Base-by-base conservation (phyloP, 2,888 invertebrate species). In the Lutraria lutraria region DNA sequence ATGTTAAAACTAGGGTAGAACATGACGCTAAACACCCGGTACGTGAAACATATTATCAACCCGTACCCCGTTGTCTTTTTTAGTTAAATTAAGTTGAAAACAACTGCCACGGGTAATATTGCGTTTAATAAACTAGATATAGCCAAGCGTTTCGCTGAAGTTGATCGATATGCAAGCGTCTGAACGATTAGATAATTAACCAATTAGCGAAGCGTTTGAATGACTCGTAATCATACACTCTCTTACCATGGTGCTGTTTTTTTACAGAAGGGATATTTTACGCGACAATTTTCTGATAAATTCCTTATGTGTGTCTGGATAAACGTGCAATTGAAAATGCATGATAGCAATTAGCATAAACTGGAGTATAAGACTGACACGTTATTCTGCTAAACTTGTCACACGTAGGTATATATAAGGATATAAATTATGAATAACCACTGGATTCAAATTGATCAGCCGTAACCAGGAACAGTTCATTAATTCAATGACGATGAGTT, bases 111-210 rank as follows among this genome's bases (percentile, higher is more conserved):
- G 25, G 63, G 43, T 43, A 63, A 63, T 12, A n/a, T n/a, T 13
- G 19, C 56, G 56, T 19, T n/a, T 12, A 68, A 68, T 25, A n/a
- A 6, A 25, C 63, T 68, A 56, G 63, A 68, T 68, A 68, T 68
- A 68, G n/a, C 0, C 8, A 43, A 13, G n/a, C 25, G n/a, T 68
- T 68, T 12, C 25, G 63, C 31, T 25, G 13, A 34, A 72, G 34
- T 6, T 34, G 76, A 76, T 76, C 76, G 34, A 76, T 76, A 34
- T 31, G 16, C 76, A 76, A 76, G 25, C 34, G 76, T 31, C 31
- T 76, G 56, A 6, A 16, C 29, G 31, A 34, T 76, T 76, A 34
- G 76, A 76, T 76, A 76, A 34, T 76, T 76, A 76, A 76, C 31
- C 34, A 76, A 76, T 76, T 76, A 76, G 63, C 25, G 25, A 76